phyloP scores from a whole-genome alignment of 2,797 vertebrate species.

The Miichthys miiuy region DNA sequence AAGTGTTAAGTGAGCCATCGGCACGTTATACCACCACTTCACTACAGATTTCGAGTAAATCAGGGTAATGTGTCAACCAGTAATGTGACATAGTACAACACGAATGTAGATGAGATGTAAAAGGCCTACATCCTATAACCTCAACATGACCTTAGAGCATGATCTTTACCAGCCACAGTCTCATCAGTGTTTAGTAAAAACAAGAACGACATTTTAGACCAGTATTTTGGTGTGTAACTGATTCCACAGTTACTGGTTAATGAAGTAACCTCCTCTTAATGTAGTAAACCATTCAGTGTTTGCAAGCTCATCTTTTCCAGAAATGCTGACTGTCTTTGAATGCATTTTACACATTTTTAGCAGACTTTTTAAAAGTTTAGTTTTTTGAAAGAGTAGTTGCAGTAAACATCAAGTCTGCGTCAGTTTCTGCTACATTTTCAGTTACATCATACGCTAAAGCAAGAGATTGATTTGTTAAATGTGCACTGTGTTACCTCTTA shows the following conservation, averaged over 20 bases:
- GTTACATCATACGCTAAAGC: neutral
- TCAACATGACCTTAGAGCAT: neutral
- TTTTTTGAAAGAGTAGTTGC: neutral
- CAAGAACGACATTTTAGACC: neutral
- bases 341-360: neutral
- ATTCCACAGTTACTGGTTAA: constrained; percentile 15
- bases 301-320: neutral
- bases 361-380: neutral
- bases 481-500: neutral
- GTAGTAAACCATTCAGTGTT: constrained; percentile 11
- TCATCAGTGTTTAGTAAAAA: neutral
- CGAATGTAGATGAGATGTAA: constrained; percentile 4
- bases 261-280: constrained; percentile 2
- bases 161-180: neutral
- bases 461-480: neutral
- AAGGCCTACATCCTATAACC: neutral
- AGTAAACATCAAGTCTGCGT: neutral
- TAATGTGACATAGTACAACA: constrained; percentile 39
- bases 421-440: neutral
- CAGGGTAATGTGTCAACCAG: constrained; percentile 50
- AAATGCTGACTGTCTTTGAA: neutral
- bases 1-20: constrained; percentile 35
- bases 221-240: constrained; percentile 5
- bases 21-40: constrained; percentile 31
- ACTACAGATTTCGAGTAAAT: constrained; percentile 39